Evolutionary conservation across 2,797 vertebrate genomes (phyloP), one percentile per base, ranked within the genome.

Genomic region (Enteromius treurensis): DNA sequence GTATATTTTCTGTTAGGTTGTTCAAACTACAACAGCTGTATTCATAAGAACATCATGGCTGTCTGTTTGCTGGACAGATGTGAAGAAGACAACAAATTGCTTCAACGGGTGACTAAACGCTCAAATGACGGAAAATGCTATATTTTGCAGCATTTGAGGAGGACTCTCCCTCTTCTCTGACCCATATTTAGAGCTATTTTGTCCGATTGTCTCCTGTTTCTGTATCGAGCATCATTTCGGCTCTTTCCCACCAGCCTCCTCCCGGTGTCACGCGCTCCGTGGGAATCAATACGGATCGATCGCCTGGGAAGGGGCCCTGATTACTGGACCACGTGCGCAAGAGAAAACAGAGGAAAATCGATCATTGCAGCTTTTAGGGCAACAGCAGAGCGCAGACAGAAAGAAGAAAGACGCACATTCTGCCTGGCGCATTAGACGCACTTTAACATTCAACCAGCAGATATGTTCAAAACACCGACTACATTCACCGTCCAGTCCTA

Each of bases 281-380:
- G 51, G 68, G 86, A 92, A 95, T 95, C 95, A 89, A 95, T 95
- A 90, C 79, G 84, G 92, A 95, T 95, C 94, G 93, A 95, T 95
- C 89, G 91, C 93, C 92, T 92, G 94, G 95, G 94, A 95, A 94
- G 95, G 94, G 94, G 93, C 93, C 94, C 94, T 95, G 95, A 95
- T 95, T 95, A 95, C 95, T 94, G 94, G 92, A 95, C 93, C 94
- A 95, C 94, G 95, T 95, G 95, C 92, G 93, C 94, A 86, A 91
- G 93, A 95, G 94, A 95, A 95, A 95, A 95, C 92, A 92, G 94
- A 92, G 92, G 93, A 94, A 95, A 95, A 95, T 95, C 95, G 94
- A 95, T 95, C 92, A 94, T 94, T 95, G 95, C 94, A 95, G 95
- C 94, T 95, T 95, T 95, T 95, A 95, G 94, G 92, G 93, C 93